Percentiles rank a stretch among this genome's conserved stretches.
Conservation (phyloP, 2,113 vertebrate genomes). For the Festucalex cinctus region DNA sequence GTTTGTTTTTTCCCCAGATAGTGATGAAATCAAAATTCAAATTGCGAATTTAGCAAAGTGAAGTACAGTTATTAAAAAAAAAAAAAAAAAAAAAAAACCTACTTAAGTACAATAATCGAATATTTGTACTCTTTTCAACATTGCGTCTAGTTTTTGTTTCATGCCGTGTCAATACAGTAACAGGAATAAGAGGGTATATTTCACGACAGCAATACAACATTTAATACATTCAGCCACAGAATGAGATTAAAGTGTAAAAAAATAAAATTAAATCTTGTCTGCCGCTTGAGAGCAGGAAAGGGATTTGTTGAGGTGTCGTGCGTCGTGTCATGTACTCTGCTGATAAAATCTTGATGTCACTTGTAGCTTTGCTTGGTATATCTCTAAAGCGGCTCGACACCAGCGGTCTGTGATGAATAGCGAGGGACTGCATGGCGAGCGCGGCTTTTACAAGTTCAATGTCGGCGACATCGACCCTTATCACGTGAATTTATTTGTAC, state of each 20-base stretch:
- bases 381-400: conserved; percentile 39
- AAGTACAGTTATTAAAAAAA: no score
- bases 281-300: conserved; percentile 20
- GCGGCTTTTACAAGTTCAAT: conserved; percentile 27
- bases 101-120: no score
- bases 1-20: no score
- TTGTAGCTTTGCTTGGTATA: conserved; percentile 47
- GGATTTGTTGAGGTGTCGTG: conserved; percentile 32
- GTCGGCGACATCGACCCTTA: conserved; percentile 33
- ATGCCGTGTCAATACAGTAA: no score
- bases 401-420: conserved; percentile 47
- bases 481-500: conserved; percentile 8
- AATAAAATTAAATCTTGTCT: conserved; percentile 13
- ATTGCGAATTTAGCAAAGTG: no score
- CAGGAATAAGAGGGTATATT: background rate
- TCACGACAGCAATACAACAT: conserved; percentile 12
- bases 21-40: no score
- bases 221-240: conserved; percentile 17
- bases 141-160: no score
- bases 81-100: no score
- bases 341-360: conserved; percentile 57
- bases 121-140: no score
- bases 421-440: conserved; percentile 16
- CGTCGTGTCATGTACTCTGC: conserved; percentile 32
- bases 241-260: conserved; percentile 24